Conservation (phyloP, 1,140 invertebrate species). For the Drosophila kepulauana region DNA sequence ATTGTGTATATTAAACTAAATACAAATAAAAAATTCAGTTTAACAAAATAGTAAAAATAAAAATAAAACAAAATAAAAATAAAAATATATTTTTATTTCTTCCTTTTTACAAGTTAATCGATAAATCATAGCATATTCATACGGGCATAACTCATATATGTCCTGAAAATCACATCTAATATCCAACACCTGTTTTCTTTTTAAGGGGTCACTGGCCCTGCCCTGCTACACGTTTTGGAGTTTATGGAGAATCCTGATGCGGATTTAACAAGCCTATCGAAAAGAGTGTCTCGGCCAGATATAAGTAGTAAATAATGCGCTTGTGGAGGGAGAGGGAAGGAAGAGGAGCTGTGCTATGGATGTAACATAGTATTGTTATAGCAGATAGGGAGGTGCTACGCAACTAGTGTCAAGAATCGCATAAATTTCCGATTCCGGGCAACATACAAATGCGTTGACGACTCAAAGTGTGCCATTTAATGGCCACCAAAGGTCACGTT, state of each 20-base stretch:
- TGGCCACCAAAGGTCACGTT: conserved; percentile 81
- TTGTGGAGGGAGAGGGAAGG: neutral
- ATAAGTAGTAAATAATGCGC: conserved; percentile 1
- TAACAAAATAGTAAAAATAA: too few relatives aligned
- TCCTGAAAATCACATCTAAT: too few relatives aligned
- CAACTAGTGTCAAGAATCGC: conserved; percentile 83
- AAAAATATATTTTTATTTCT: too few relatives aligned
- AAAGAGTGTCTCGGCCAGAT: conserved; percentile 34
- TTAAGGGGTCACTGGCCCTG: conserved; percentile 35
- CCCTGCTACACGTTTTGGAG: conserved; percentile 44
- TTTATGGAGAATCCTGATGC: conserved; percentile 35
- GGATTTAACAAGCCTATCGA: conserved; percentile 19
- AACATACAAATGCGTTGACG: conserved; percentile 59
- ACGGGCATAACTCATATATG: too few relatives aligned
- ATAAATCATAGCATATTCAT: too few relatives aligned
- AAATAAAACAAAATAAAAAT: too few relatives aligned
- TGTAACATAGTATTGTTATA: neutral
- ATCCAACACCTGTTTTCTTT: conserved; percentile 1
- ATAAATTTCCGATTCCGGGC: conserved; percentile 78
- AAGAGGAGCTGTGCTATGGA: neutral
- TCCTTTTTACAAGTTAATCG: too few relatives aligned
- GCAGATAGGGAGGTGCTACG: conserved; percentile 46
- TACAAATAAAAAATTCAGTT: too few relatives aligned
- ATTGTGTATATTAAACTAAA: too few relatives aligned
- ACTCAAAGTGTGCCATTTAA: conserved; percentile 81